Evolutionary conservation across 2,888 invertebrate species (phyloP).

Genomic region (Calliopum simillimum): DNA sequence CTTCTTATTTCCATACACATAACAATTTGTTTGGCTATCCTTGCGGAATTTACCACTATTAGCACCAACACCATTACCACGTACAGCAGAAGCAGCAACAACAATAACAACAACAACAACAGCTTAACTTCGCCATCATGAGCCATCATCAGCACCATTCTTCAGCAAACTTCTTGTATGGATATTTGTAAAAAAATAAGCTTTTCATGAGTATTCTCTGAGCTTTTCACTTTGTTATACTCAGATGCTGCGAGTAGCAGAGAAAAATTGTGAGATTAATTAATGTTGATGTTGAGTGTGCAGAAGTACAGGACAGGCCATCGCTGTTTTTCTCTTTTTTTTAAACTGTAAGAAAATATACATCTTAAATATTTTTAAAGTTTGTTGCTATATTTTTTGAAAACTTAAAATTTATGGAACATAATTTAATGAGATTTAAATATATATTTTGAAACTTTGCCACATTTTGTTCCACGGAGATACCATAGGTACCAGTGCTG

Average conservation of each 20-base stretch:
- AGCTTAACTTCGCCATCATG: conserved; percentile 14
- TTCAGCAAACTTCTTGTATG: conserved; percentile 52
- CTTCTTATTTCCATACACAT: background rate
- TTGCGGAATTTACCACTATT: background rate
- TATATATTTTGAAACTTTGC: no score
- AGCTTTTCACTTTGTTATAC: conserved; percentile 5
- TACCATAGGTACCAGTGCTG: no score
- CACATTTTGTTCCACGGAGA: no score
- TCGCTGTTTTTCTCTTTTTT: no score
- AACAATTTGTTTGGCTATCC: conserved; percentile 1
- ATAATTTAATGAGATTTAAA: no score
- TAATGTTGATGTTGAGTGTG: no score
- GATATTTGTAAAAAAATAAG: conserved; percentile 47
- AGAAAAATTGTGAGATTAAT: background rate
- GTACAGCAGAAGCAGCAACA: background rate
- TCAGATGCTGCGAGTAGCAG: no score
- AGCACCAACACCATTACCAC: conserved; percentile 9
- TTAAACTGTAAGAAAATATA: no score
- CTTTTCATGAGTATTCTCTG: conserved; percentile 49
- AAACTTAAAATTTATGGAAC: no score
- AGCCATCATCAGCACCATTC: conserved; percentile 44
- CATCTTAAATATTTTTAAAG: no score
- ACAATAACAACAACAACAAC: background rate
- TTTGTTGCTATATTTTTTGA: no score
- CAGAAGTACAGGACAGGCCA: no score